These are phyloP conservation scores for Oxyscelio sp. DNA, from an alignment of 2,888 invertebrate species.

Conservation along the genomic window DNA sequence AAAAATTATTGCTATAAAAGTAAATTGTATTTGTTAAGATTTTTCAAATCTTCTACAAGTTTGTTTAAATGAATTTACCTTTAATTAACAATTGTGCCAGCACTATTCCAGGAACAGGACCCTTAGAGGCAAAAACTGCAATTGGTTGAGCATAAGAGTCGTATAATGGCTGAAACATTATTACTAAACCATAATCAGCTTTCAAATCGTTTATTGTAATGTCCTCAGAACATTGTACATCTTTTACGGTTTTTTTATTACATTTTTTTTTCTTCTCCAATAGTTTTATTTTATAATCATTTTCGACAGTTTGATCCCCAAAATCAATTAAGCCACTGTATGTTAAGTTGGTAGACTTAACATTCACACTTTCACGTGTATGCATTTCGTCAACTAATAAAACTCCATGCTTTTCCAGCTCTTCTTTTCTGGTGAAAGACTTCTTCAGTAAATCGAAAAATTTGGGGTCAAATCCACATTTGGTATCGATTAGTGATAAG, in stretches of 20 bases:
- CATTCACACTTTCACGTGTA: not conserved
- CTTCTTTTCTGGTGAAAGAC: not conserved
- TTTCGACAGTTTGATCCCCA: not conserved
- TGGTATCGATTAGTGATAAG: not conserved
- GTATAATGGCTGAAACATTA: not conserved
- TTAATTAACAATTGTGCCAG: not conserved
- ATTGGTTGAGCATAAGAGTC: slow-evolving; percentile 7
- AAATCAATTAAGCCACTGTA: slow-evolving; percentile 14
- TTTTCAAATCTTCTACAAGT: too few species aligned
- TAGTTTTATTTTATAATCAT: not conserved
- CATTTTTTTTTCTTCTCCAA: not conserved
- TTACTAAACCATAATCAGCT: not conserved
- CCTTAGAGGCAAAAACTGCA: slow-evolving; percentile 5
- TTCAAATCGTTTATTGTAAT: not conserved
- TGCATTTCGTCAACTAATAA: slow-evolving; percentile 7
- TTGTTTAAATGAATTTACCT: not conserved
- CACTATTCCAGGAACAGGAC: not conserved
- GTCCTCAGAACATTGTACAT: not conserved
- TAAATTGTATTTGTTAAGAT: too few species aligned
- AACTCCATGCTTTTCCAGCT: not conserved
- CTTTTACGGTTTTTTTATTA: not conserved
- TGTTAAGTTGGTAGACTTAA: not conserved
- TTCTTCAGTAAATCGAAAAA: not conserved
- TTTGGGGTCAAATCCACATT: not conserved
- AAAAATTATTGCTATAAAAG: not conserved